Evolutionary conservation across 2,113 vertebrate genomes (phyloP).

Genomic region (Acrocephalus arundinaceus): DNA sequence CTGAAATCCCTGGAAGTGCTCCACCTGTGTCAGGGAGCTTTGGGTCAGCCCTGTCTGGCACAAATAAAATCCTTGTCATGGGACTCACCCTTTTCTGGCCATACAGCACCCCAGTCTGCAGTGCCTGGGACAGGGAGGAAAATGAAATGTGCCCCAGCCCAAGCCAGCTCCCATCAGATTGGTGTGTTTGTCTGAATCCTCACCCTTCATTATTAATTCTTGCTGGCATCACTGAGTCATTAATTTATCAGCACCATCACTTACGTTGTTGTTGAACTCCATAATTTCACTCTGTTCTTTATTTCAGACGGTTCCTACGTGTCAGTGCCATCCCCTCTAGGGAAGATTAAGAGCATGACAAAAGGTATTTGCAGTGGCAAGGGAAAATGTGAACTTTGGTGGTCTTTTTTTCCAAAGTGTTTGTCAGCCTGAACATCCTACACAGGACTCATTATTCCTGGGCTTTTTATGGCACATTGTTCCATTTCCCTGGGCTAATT

Average conservation of each 20-base stretch:
- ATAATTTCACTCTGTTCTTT: conserved; percentile 5
- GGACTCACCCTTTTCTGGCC: background rate
- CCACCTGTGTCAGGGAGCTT: background rate
- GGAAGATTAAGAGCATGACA: conserved; percentile 97
- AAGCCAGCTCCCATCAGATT: background rate
- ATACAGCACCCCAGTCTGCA: background rate
- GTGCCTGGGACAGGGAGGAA: background rate
- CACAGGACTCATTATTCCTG: background rate
- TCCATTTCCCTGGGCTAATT: background rate
- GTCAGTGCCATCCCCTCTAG: conserved; percentile 91
- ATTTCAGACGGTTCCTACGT: conserved; percentile 93
- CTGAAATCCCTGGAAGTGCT: background rate
- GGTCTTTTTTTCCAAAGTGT: background rate
- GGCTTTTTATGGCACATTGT: background rate
- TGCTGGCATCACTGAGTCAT: background rate
- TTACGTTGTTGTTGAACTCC: background rate
- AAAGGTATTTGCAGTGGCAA: conserved; percentile 83
- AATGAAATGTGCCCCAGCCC: background rate
- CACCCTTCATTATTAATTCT: background rate
- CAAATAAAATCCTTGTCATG: background rate
- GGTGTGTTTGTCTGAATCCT: background rate
- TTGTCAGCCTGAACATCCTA: background rate
- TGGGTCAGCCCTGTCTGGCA: background rate
- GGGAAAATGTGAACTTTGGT: background rate
- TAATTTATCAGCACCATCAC: background rate